Evolutionary conservation across 2,888 invertebrate genomes (phyloP), one percentile per base, ranked within the genome.

Genomic region (Dascillus cervinus): DNA sequence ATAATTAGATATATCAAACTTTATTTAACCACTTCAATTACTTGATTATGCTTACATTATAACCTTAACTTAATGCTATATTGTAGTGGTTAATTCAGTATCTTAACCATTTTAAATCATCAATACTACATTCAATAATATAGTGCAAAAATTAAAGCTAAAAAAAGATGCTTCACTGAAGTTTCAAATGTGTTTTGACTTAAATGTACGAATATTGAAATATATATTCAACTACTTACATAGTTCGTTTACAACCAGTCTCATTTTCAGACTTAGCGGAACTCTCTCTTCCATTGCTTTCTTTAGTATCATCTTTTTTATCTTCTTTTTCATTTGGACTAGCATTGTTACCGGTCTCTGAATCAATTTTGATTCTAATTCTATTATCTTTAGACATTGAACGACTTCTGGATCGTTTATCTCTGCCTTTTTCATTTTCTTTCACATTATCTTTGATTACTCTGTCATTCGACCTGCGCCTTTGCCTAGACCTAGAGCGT

Each of bases 271-370:
- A 27, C 22, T 39, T 36, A 4, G 54, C 35, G 1, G 63, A 58
- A 41, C 60, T 60, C 13, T 29, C 29, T 34, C 29, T 39, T 43
- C 42, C 50, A 22, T 43, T 34, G 25, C 49, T 49, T 23, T 56
- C 55, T 3, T 50, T 47, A 17, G 50, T 54, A n/a, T 54, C 53
- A 20, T 50, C 46, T 26, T 50, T 50, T 31, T 52, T 58, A 12
- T 49, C 49, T 20, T 48, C 46, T 9, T 47, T 39, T 25, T 50
- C 54, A 13, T 41, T 47, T 2, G 60, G 62, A 42, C 61, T 63
- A 27, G 55, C 56, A 27, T 55, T 56, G 12, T 66, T 66, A 34
- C 64, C 65, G 29, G 64, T 64, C 33, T 56, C 60, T 9, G 60
- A 54, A 30, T 58, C 55, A 22, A 37, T 39, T 19, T 39, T 44